Conservation (phyloP, 1,140 invertebrate species). For the Nymphalis io region DNA sequence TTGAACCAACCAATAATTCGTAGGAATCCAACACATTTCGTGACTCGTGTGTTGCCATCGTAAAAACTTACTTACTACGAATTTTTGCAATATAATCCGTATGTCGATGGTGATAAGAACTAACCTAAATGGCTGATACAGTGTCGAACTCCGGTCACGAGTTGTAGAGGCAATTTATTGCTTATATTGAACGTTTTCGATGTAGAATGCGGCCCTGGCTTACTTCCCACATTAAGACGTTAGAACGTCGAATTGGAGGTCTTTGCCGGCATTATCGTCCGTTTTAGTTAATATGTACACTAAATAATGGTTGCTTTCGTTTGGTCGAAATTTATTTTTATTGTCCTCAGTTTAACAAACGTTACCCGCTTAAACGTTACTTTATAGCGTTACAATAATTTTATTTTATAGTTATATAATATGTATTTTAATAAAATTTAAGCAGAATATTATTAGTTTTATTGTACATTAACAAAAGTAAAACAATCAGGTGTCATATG, state of each 20-base stretch:
- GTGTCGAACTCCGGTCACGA: constrained; percentile 16
- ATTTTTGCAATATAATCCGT: constrained; percentile 8
- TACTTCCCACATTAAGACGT: constrained; percentile 22
- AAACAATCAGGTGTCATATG: too few species aligned
- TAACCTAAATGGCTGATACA: constrained; percentile 1
- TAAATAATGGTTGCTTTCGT: constrained; percentile 2
- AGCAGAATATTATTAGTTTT: too few species aligned
- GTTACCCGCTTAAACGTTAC: neutral
- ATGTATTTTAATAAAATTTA: too few species aligned
- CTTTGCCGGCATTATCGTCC: constrained; percentile 13
- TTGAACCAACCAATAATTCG: constrained; percentile 34
- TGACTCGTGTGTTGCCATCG: constrained; percentile 35
- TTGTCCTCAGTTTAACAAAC: neutral
- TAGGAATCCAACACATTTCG: constrained; percentile 26
- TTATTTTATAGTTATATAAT: too few species aligned
- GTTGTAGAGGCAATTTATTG: constrained; percentile 20
- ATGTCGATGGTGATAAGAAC: constrained; percentile 11
- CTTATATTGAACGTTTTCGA: constrained; percentile 23
- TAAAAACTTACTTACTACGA: constrained; percentile 23
- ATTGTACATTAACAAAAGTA: too few species aligned
- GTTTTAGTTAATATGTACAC: constrained; percentile 11
- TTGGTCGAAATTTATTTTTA: neutral
- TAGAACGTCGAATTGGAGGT: constrained; percentile 23
- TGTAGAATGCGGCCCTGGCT: constrained; percentile 22
- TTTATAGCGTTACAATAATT: neutral